These are phyloP conservation scores for Amphiduros pacificus DNA, from an alignment of 2,888 invertebrate genomes.

Conservation along the genomic window DNA sequence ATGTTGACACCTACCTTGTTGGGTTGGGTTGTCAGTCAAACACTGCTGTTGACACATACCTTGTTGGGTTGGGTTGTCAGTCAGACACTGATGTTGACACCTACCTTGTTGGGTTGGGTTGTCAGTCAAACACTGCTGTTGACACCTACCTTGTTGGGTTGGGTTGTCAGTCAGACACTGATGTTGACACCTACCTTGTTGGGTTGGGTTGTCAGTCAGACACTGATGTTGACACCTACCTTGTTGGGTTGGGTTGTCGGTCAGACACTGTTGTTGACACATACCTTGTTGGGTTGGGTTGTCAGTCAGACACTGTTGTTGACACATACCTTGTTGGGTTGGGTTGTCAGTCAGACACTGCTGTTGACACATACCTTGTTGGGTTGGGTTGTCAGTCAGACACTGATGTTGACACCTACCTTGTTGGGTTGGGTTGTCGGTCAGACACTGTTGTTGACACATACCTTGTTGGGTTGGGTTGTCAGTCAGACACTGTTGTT, in stretches of 20 bases:
- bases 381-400: not conserved
- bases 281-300: not conserved
- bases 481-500: not conserved
- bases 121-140: not conserved
- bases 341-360: conserved; percentile 56
- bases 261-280: conserved; percentile 61
- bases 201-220: not conserved
- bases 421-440: not conserved
- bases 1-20: conserved; percentile 46
- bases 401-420: not conserved
- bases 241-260: not conserved
- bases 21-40: not conserved
- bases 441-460: conserved; percentile 61
- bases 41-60: not conserved
- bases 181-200: conserved; percentile 46
- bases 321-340: not conserved
- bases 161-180: conserved; percentile 56
- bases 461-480: not conserved
- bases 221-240: not conserved
- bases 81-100: conserved; percentile 61
- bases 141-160: not conserved
- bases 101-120: not conserved
- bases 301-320: not conserved
- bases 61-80: not conserved
- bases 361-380: conserved; percentile 46